Evolutionary conservation across 2,797 vertebrate species (phyloP).

Genomic region (Hipposideros larvatus): DNA sequence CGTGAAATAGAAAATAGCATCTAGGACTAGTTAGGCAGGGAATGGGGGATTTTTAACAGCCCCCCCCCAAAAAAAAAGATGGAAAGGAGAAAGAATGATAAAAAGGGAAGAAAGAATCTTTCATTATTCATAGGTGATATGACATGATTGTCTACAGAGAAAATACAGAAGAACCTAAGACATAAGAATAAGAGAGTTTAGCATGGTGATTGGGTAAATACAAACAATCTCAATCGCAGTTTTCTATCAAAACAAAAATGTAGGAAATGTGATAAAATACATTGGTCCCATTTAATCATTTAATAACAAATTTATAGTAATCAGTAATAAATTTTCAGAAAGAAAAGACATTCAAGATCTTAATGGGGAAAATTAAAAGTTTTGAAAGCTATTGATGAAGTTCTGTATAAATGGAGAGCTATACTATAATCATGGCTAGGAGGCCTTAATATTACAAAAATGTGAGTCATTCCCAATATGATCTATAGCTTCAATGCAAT

Average conservation of each 20-base stretch:
- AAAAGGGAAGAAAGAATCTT: slow-evolving; percentile 21
- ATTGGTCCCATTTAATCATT: not conserved
- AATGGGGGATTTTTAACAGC: not conserved
- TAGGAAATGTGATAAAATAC: not conserved
- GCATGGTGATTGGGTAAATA: not conserved
- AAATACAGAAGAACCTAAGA: not conserved
- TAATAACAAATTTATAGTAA: not conserved
- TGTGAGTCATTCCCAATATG: not conserved
- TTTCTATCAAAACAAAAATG: slow-evolving; percentile 15
- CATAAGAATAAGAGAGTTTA: not conserved
- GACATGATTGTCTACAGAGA: not conserved
- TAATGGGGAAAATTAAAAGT: slow-evolving; percentile 16
- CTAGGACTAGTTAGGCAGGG: not conserved
- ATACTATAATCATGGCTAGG: not conserved
- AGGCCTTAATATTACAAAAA: not conserved
- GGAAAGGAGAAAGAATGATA: not conserved
- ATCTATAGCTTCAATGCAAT: not conserved
- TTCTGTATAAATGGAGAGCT: not conserved
- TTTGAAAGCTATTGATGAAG: not conserved
- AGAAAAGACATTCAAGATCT: slow-evolving; percentile 19
- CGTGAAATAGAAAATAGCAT: not conserved
- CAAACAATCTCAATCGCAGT: not conserved
- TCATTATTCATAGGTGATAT: not conserved
- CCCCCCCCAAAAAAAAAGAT: not conserved
- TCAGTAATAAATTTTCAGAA: slow-evolving; percentile 15